phyloP scores from a whole-genome alignment of 23 tunicate species.

The Botrylloides violaceus region DNA sequence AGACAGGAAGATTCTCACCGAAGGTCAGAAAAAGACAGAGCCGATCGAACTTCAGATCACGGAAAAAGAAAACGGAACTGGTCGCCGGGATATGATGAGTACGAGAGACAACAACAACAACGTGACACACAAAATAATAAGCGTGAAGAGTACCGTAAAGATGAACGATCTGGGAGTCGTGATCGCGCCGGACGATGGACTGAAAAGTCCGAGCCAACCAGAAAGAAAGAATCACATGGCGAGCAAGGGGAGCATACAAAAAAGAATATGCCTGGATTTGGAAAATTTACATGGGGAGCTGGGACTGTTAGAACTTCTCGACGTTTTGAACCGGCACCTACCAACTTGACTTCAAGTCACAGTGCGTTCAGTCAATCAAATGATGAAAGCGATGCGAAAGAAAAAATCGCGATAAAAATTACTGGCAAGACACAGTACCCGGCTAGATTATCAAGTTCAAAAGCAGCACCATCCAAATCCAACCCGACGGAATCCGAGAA shows the following conservation, averaged over 20 bases:
- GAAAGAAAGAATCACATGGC: not conserved
- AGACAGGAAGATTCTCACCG: not conserved
- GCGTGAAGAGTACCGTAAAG: not conserved
- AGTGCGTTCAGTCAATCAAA: not conserved
- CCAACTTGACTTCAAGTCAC: not conserved
- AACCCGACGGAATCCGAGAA: constrained; percentile 3
- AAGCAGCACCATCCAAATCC: not conserved
- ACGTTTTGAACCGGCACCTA: constrained; percentile 15
- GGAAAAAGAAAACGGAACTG: constrained; percentile 19
- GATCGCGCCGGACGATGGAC: not conserved
- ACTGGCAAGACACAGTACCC: constrained; percentile 19
- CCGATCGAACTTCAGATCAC: not conserved
- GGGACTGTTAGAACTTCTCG: not conserved
- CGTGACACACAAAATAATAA: constrained; percentile 4
- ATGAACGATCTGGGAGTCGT: not conserved
- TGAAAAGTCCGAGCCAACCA: not conserved
- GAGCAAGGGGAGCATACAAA: not conserved
- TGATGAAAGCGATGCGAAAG: constrained; percentile 3
- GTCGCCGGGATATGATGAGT: constrained; percentile 83
- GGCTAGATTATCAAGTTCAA: not conserved
- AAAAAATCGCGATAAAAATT: constrained; percentile 19
- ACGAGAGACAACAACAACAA: constrained; percentile 12
- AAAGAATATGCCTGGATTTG: constrained; percentile 29
- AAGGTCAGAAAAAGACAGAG: not conserved
- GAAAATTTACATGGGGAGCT: constrained; percentile 51